Evolutionary conservation across 2,113 vertebrate species (phyloP).

Genomic region (Solea solea): DNA sequence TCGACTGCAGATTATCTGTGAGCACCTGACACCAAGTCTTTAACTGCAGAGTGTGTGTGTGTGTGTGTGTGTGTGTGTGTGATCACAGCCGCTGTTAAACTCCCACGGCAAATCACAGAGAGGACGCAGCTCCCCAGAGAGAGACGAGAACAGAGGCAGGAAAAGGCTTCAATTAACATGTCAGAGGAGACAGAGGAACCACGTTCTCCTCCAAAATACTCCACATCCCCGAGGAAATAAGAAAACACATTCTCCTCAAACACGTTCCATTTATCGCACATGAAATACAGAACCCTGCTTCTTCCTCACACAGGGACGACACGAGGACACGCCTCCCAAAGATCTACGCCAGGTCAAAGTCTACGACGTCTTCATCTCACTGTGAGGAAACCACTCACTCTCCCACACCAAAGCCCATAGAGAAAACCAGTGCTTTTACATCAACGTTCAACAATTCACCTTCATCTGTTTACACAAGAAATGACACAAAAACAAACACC

Average conservation of each 20-base stretch:
- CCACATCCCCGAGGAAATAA: slow-evolving; percentile 26
- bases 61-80: neutral
- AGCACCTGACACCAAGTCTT: slow-evolving; percentile 25
- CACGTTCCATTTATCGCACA: no score
- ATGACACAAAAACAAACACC: slow-evolving; percentile 61
- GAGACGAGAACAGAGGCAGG: slow-evolving; percentile 22
- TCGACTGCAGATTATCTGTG: slow-evolving; percentile 20
- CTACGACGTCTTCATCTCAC: no score
- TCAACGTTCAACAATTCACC: no score
- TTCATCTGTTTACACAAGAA: slow-evolving; percentile 73
- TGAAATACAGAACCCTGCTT: no score
- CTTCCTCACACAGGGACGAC: no score
- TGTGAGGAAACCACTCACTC: no score
- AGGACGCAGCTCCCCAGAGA: slow-evolving; percentile 51
- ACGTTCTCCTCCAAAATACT: slow-evolving; percentile 22
- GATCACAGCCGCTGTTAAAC: slow-evolving; percentile 63
- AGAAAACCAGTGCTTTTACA: no score
- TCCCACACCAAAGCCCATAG: no score
- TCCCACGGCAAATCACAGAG: slow-evolving; percentile 55
- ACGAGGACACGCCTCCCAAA: no score
- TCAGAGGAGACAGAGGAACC: slow-evolving; percentile 39
- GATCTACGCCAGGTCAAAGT: no score
- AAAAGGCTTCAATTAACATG: slow-evolving; percentile 65
- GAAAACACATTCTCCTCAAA: neutral
- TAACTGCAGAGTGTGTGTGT: slow-evolving; percentile 3